Evolutionary conservation across 2,888 invertebrate species (phyloP).

Genomic region (Mesorhabditis sp.): DNA sequence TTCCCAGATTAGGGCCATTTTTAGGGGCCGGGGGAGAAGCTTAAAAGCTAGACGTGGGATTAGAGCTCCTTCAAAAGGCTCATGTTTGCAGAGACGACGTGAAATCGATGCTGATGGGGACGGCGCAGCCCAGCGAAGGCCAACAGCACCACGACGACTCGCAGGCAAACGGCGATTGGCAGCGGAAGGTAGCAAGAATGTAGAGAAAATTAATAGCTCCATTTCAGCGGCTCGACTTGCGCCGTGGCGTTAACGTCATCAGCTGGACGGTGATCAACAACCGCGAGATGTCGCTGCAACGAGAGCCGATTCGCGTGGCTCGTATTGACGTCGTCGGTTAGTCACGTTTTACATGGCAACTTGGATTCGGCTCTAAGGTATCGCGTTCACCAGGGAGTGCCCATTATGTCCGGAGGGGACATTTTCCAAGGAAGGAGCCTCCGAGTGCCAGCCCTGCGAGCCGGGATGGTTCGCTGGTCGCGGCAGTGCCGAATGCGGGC

Average conservation of each 20-base stretch:
- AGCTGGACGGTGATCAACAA: slow-evolving; percentile 64
- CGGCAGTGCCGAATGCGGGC: slow-evolving; percentile 60
- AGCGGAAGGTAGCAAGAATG: slow-evolving; percentile 52
- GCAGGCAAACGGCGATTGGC: slow-evolving; percentile 37
- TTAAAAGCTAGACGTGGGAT: neutral
- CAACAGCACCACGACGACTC: slow-evolving; percentile 19
- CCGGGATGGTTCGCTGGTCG: slow-evolving; percentile 61
- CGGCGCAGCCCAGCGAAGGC: slow-evolving; percentile 15
- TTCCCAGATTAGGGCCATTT: too few species aligned
- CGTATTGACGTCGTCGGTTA: slow-evolving; percentile 48
- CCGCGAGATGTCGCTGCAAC: slow-evolving; percentile 42
- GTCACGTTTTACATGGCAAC: neutral
- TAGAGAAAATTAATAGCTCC: slow-evolving; percentile 34
- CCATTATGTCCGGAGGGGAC: slow-evolving; percentile 60
- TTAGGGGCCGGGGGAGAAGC: neutral
- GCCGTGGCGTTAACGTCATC: slow-evolving; percentile 63
- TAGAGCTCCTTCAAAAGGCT: neutral
- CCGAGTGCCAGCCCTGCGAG: slow-evolving; percentile 62
- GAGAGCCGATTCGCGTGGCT: slow-evolving; percentile 48
- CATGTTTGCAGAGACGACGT: slow-evolving; percentile 20
- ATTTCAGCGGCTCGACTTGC: slow-evolving; percentile 22
- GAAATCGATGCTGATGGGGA: slow-evolving; percentile 19
- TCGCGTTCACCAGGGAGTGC: slow-evolving; percentile 65
- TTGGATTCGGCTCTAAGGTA: slow-evolving; percentile 57
- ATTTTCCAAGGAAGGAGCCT: slow-evolving; percentile 60